Percentiles rank a stretch among this genome's conserved stretches.
These are phyloP conservation scores for Ptychobarbus kaznakovi DNA, from an alignment of 2,797 vertebrate genomes.

Conservation along the genomic window DNA sequence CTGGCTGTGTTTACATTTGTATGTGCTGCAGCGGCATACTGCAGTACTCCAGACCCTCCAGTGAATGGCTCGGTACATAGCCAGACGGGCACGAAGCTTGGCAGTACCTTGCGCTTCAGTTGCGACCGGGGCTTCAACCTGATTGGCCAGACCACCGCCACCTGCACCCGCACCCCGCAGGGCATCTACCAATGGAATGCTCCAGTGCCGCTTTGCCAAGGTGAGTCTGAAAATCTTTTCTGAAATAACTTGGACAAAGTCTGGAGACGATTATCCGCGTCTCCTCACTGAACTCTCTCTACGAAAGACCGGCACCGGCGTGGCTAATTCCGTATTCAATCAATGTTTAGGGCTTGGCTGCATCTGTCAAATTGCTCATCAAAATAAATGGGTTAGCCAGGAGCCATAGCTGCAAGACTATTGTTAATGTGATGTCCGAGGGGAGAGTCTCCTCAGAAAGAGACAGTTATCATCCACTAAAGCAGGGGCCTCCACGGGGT, in stretches of 20 bases:
- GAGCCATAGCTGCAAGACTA: constrained; percentile 38
- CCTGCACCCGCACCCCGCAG: constrained; percentile 85
- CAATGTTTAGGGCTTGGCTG: constrained; percentile 37
- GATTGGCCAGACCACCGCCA: constrained; percentile 88
- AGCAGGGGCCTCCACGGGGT: constrained; percentile 25
- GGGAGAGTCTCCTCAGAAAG: constrained; percentile 45
- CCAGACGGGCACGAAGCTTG: constrained; percentile 87
- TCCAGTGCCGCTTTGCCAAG: constrained; percentile 92
- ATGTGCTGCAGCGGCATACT: constrained; percentile 86
- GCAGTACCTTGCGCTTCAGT: constrained; percentile 89
- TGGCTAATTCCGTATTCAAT: constrained; percentile 49
- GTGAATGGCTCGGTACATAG: constrained; percentile 91
- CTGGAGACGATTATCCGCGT: constrained; percentile 51
- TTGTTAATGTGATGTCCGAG: constrained; percentile 50
- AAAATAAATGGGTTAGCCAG: constrained; percentile 53
- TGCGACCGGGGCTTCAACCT: constrained; percentile 93
- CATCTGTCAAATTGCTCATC: constrained; percentile 51
- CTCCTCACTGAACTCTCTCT: constrained; percentile 24
- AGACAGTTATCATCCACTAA: constrained; percentile 43
- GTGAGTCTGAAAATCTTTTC: constrained; percentile 69
- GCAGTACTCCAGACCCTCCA: constrained; percentile 90
- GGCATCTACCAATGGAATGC: constrained; percentile 92
- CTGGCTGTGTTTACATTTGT: constrained; percentile 21
- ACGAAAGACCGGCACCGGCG: neutral
- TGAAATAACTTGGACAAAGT: constrained; percentile 27